phyloP scores from a whole-genome alignment of 1,140 invertebrate species.

The Eupristina koningsbergeri region DNA sequence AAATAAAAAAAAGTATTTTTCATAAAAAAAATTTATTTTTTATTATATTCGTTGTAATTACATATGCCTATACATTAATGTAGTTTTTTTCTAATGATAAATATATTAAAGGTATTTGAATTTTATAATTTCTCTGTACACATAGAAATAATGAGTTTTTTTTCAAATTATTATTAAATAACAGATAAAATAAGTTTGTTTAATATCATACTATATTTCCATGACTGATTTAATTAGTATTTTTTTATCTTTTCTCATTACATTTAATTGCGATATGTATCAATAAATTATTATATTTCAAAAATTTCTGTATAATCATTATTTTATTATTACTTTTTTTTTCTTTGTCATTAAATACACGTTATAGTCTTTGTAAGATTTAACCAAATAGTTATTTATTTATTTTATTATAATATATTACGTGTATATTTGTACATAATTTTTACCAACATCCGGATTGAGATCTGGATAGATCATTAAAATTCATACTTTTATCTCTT shows the following conservation, averaged over 20 bases:
- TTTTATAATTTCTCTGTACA: conserved; percentile 19
- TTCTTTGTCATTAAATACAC: background rate
- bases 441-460: background rate
- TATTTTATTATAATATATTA: conserved; percentile 12
- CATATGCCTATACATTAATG: conserved; percentile 42
- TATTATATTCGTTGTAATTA: conserved; percentile 66
- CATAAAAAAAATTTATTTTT: conserved; percentile 52
- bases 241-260: background rate
- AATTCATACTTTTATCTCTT: background rate
- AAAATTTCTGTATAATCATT: too few species aligned
- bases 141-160: background rate
- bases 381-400: background rate
- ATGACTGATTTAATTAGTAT: background rate
- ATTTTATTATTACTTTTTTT: conserved; percentile 20
- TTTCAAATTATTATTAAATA: background rate
- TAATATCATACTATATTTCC: background rate
- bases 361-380: background rate
- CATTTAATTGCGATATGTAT: conserved; percentile 61
- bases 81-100: conserved; percentile 25
- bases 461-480: background rate
- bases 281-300: conserved; percentile 52
- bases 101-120: background rate
- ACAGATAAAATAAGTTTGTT: background rate
- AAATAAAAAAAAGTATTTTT: conserved; percentile 9
- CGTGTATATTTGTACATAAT: conserved; percentile 16